Conservation (phyloP, 2,888 invertebrate species). For the Thera obeliscata region DNA sequence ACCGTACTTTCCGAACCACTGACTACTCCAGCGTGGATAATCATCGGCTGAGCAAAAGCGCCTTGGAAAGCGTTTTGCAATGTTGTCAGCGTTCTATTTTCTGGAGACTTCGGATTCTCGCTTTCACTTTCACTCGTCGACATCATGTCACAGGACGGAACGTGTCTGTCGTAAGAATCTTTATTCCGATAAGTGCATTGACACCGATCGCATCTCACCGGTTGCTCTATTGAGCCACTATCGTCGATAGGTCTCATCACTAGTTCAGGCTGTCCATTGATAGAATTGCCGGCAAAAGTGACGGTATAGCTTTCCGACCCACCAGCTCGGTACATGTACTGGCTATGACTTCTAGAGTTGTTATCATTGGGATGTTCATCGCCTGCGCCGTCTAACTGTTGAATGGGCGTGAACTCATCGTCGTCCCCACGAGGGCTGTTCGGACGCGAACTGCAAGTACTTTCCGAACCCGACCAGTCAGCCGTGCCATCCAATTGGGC, state of each 20-base stretch:
- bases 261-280: conserved; percentile 77
- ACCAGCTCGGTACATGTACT: conserved; percentile 77
- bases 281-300: conserved; percentile 80
- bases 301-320: conserved; percentile 80
- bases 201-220: conserved; percentile 94
- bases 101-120: conserved; percentile 86
- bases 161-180: conserved; percentile 91
- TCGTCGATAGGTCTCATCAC: conserved; percentile 78
- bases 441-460: conserved; percentile 77
- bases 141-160: conserved; percentile 90
- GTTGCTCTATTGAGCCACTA: conserved; percentile 84
- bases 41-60: conserved; percentile 80
- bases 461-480: conserved; percentile 86
- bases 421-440: conserved; percentile 70
- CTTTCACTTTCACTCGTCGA: conserved; percentile 93
- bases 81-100: conserved; percentile 79
- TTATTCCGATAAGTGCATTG: conserved; percentile 94
- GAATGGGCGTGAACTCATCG: conserved; percentile 80
- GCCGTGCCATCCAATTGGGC: conserved; percentile 89
- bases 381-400: conserved; percentile 88
- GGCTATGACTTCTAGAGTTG: conserved; percentile 67
- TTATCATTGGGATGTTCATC: conserved; percentile 81
- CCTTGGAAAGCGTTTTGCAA: conserved; percentile 81
- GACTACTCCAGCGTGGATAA: conserved; percentile 78
- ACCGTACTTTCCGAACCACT: conserved; percentile 74